Evolutionary conservation across 2,888 invertebrate species (phyloP), one percentile per base, ranked within the genome.

Genomic region (Dendrolimus houi): DNA sequence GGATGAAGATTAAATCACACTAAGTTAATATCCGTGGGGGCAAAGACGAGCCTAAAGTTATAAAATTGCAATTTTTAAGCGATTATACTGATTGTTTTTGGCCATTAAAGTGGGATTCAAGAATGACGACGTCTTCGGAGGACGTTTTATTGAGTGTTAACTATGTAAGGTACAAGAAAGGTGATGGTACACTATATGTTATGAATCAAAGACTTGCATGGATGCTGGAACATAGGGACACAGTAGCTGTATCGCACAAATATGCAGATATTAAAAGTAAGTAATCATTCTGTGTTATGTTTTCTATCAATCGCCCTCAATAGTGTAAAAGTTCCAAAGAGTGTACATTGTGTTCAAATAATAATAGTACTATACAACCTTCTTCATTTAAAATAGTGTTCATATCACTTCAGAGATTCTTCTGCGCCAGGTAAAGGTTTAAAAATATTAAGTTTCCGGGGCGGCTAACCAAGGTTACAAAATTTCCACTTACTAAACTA

Each of bases 161-260:
- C 64, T 94, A 97, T 86, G 99, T 99, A 62, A 94, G 97, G 62
- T 97, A 95, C 81, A 99, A 99, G 86, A 99, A 99, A 87, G 97
- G 97, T 58, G 98, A 99, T 89, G 99, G 99, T 10, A 96, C 96
- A 0, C 90, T 99, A 59, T 97, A 98, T 83, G 94, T 99, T 64
- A 98, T 99, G 98, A 97, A 97, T 71, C 96, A 97, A 85, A 93
- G 99, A 69, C 92, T 99, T 68, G 98, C 97, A 52, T 99, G 98
- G 98, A 98, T 98, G 96, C 93, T 97, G 63, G 96, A 97, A 79
- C 96, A 98, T 80, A 93, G 95, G 63, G 97, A 98, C 77, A 97
- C 96, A 2, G 98, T 99, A 55, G 95, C 96, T 12, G 96, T 98
- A 60, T 98, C 97, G 58, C 97, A 98, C 86, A 94, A 95, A 79